These are phyloP conservation scores for Brachypterus glaber DNA, from an alignment of 2,888 invertebrate genomes.

Conservation along the genomic window DNA sequence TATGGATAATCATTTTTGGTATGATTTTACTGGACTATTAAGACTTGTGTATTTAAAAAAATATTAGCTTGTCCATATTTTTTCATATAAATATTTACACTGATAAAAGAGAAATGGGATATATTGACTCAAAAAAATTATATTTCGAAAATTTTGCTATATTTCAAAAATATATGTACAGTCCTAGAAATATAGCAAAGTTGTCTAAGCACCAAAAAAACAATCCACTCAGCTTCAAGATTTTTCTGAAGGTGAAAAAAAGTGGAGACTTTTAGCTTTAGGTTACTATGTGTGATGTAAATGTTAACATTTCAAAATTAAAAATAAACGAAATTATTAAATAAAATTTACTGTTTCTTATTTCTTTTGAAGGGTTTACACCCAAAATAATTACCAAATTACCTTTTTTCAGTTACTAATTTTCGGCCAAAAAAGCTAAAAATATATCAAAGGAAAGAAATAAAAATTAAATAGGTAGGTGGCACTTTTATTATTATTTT, in stretches of 20 bases:
- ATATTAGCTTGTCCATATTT: too few relatives aligned
- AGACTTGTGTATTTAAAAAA: too few relatives aligned
- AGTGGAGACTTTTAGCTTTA: slow-evolving; percentile 26
- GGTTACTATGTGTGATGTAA: slow-evolving; percentile 43
- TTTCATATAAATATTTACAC: background rate
- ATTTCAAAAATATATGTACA: slow-evolving; percentile 22
- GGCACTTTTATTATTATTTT: slow-evolving; percentile 30
- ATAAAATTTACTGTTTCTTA: slow-evolving; percentile 30
- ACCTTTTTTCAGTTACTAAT: slow-evolving; percentile 24
- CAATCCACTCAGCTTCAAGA: background rate
- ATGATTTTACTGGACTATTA: too few relatives aligned
- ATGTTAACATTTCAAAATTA: slow-evolving; percentile 43
- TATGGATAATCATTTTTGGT: too few relatives aligned
- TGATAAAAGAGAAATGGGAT: slow-evolving; percentile 8
- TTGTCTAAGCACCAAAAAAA: slow-evolving; percentile 36
- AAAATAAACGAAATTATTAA: slow-evolving; percentile 41
- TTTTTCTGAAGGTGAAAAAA: too few relatives aligned
- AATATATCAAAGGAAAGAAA: slow-evolving; percentile 8
- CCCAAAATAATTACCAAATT: slow-evolving; percentile 10
- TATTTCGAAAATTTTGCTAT: slow-evolving; percentile 37
- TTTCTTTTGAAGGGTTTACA: slow-evolving; percentile 16
- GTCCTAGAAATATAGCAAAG: slow-evolving; percentile 34
- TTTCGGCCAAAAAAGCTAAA: slow-evolving; percentile 22
- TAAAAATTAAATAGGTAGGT: slow-evolving; percentile 35
- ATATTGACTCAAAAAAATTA: slow-evolving; percentile 11